phyloP scores from a whole-genome alignment of 2,113 vertebrate genomes.

The Chascanopsetta lugubris region DNA sequence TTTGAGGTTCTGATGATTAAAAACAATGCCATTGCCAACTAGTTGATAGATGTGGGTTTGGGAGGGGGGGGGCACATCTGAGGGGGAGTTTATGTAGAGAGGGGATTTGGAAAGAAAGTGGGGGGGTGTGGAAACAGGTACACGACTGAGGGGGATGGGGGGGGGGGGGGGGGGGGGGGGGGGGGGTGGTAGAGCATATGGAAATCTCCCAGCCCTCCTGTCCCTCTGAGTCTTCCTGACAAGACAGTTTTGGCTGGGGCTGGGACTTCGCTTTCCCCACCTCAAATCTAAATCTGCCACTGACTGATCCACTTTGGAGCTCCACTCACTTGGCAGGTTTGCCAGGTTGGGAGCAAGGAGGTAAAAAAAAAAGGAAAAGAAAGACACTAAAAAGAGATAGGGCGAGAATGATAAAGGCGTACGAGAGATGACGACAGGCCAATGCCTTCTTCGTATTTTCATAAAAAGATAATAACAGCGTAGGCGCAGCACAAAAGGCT shows the following conservation, averaged over 20 bases:
- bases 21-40: slow-evolving; percentile 87
- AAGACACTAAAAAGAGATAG: slow-evolving; percentile 32
- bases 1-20: slow-evolving; percentile 88
- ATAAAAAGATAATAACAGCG: slow-evolving; percentile 69
- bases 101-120: slow-evolving; percentile 48
- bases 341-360: slow-evolving; percentile 35
- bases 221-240: slow-evolving; percentile 52
- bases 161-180: slow-evolving; percentile 13
- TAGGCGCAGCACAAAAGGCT: slow-evolving; percentile 59
- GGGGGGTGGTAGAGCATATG: slow-evolving; percentile 44
- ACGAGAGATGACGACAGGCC: slow-evolving; percentile 66
- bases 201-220: slow-evolving; percentile 56
- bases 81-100: slow-evolving; percentile 65
- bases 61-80: slow-evolving; percentile 54
- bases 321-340: slow-evolving; percentile 66
- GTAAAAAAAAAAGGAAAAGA: too few species aligned
- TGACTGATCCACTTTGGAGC: slow-evolving; percentile 59
- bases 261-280: slow-evolving; percentile 53
- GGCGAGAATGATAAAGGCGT: slow-evolving; percentile 60
- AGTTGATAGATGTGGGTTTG: slow-evolving; percentile 78
- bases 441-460: slow-evolving; percentile 68
- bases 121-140: slow-evolving; percentile 40
- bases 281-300: slow-evolving; percentile 65
- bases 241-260: slow-evolving; percentile 64
- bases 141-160: slow-evolving; percentile 15